Conservation (phyloP, 2,113 vertebrate genomes). For the Labrus mixtus region DNA sequence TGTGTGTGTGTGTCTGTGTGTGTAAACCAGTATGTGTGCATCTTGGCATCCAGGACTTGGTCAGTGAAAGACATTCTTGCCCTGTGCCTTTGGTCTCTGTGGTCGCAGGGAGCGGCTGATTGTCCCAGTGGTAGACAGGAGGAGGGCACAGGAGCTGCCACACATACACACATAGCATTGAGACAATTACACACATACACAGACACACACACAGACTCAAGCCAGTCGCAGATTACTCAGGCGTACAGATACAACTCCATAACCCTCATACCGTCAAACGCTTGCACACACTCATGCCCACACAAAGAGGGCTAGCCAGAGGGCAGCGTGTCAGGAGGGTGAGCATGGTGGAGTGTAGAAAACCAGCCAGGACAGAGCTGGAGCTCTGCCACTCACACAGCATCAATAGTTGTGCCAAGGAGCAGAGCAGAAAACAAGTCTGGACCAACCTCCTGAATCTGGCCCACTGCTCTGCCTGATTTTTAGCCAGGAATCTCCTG, state of each 20-base stretch:
- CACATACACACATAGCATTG: slow-evolving; percentile 39
- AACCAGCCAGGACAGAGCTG: slow-evolving; percentile 57
- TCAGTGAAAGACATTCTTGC: slow-evolving; percentile 80
- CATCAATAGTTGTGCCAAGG: slow-evolving; percentile 49
- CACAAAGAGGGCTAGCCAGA: slow-evolving; percentile 67
- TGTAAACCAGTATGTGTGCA: slow-evolving; percentile 36
- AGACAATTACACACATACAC: slow-evolving; percentile 29
- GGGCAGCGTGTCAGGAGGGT: slow-evolving; percentile 76
- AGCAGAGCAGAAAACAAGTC: slow-evolving; percentile 65
- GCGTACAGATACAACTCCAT: slow-evolving; percentile 41
- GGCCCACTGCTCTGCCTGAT: slow-evolving; percentile 43
- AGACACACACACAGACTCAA: background rate
- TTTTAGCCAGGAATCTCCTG: slow-evolving; percentile 44
- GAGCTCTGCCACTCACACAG: slow-evolving; percentile 61
- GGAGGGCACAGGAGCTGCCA: slow-evolving; percentile 75
- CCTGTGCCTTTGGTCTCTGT: slow-evolving; percentile 76
- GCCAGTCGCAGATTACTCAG: slow-evolving; percentile 33
- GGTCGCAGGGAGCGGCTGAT: slow-evolving; percentile 72
- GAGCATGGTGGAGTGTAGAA: slow-evolving; percentile 41
- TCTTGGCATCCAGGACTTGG: slow-evolving; percentile 58
- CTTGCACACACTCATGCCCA: slow-evolving; percentile 53
- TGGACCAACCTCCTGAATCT: slow-evolving; percentile 57
- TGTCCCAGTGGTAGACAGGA: slow-evolving; percentile 63
- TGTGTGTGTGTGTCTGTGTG: slow-evolving; percentile 14
- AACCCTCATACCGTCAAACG: slow-evolving; percentile 31